Percentiles rank a stretch among this genome's conserved stretches.
Evolutionary conservation across 2,888 invertebrate species (phyloP).

Genomic region (Pasiphila rectangulata): DNA sequence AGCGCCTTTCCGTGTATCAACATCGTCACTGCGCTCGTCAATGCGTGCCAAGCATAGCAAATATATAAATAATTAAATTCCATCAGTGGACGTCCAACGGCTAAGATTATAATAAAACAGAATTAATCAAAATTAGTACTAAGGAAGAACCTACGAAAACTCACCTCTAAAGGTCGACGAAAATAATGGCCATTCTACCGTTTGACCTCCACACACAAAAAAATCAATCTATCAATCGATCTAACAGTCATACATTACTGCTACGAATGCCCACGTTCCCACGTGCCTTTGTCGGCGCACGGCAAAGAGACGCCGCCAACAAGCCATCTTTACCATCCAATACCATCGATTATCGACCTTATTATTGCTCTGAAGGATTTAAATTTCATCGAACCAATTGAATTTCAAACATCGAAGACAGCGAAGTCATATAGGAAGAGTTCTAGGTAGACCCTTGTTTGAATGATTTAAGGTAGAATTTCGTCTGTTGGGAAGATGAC

Average conservation of each 20-base stretch:
- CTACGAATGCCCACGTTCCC: constrained; percentile 71
- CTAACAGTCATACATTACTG: constrained; percentile 67
- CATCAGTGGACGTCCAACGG: too few species aligned
- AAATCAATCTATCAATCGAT: constrained; percentile 53
- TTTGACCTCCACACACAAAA: constrained; percentile 36
- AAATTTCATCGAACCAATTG: constrained; percentile 29
- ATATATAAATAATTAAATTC: too few species aligned
- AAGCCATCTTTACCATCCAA: constrained; percentile 52
- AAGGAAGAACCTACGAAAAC: not conserved
- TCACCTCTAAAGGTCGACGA: constrained; percentile 1
- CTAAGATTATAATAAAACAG: too few species aligned
- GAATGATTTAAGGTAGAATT: constrained; percentile 32
- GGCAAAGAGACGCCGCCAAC: constrained; percentile 75
- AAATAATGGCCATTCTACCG: constrained; percentile 11
- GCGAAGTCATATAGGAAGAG: too few species aligned
- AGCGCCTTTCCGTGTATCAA: too few species aligned
- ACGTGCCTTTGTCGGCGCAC: constrained; percentile 77
- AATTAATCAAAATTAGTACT: too few species aligned
- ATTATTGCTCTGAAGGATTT: constrained; percentile 32
- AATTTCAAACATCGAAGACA: constrained; percentile 38
- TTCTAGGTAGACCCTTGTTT: too few species aligned
- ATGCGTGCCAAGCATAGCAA: too few species aligned
- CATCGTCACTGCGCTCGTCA: too few species aligned
- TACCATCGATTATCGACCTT: constrained; percentile 36
- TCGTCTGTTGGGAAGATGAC: constrained; percentile 49